A percentile compares a stretch with the other conserved stretches of the same genome.
phyloP scores from a whole-genome alignment of 2,797 vertebrate species.

The Coregonus suidteri region DNA sequence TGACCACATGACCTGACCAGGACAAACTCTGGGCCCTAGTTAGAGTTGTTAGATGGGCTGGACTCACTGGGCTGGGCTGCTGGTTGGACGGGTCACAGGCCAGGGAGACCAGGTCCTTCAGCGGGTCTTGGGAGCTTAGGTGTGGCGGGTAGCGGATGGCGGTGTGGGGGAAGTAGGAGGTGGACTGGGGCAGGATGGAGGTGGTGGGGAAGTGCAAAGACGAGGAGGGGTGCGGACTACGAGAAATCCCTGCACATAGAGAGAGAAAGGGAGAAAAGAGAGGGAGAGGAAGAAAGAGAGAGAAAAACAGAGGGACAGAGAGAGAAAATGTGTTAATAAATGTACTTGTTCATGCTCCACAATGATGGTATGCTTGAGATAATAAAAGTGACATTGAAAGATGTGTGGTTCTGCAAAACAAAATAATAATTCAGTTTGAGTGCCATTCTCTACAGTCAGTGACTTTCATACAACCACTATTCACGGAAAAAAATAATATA shows the following conservation, averaged over 20 bases:
- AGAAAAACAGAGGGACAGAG: background rate
- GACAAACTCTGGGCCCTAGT: conserved; percentile 1
- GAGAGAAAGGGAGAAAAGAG: conserved; percentile 5
- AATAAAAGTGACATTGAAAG: background rate
- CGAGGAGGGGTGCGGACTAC: conserved; percentile 90
- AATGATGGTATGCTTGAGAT: background rate
- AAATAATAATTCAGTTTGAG: background rate
- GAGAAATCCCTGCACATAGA: conserved; percentile 80
- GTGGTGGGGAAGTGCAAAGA: conserved; percentile 92
- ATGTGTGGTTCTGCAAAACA: background rate
- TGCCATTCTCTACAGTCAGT: background rate
- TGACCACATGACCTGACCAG: conserved; percentile 5
- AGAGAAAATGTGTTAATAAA: background rate
- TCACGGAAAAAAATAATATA: background rate
- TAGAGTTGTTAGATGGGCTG: conserved; percentile 11
- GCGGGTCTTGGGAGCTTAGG: conserved; percentile 91
- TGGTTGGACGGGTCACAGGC: conserved; percentile 95
- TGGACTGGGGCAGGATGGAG: conserved; percentile 84
- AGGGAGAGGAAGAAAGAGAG: background rate
- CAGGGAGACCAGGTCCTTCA: conserved; percentile 95
- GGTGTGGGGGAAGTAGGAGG: conserved; percentile 91
- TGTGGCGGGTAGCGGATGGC: conserved; percentile 95
- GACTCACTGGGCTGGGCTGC: conserved; percentile 89
- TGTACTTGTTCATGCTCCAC: background rate
- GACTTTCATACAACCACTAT: background rate